Percentiles rank a stretch among this genome's conserved stretches.
Conservation (phyloP, 2,797 vertebrate species). For the Gorsachius magnificus region DNA sequence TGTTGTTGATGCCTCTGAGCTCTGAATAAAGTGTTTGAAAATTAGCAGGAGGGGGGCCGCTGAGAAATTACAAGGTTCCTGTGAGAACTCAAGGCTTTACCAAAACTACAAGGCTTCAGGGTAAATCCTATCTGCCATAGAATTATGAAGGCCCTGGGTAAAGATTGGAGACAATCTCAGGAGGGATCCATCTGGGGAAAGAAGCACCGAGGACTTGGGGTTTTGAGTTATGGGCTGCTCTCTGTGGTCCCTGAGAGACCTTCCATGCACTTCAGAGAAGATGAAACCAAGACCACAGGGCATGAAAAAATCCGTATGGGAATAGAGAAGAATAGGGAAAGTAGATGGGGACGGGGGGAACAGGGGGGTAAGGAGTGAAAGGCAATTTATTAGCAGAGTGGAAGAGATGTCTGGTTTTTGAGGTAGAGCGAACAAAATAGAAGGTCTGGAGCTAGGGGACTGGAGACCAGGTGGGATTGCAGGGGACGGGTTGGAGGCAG, state of each 20-base stretch:
- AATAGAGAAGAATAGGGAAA: neutral
- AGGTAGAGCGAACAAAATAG: neutral
- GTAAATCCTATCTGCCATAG: neutral
- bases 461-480: neutral
- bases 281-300: neutral
- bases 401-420: neutral
- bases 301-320: neutral
- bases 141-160: neutral
- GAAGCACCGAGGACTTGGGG: neutral
- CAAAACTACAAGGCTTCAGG: neutral
- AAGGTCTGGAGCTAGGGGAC: neutral
- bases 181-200: neutral
- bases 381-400: neutral
- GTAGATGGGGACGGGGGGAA: no score
- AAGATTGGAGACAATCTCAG: neutral
- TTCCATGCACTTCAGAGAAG: neutral
- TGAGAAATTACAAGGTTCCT: neutral
- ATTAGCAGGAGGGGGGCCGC: neutral
- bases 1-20: neutral
- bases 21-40: neutral
- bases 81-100: neutral
- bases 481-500: neutral
- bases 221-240: neutral
- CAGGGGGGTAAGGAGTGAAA: no score
- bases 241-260: neutral